Conservation (phyloP, 2,888 invertebrate species). For the Cerastis rubricosa region DNA sequence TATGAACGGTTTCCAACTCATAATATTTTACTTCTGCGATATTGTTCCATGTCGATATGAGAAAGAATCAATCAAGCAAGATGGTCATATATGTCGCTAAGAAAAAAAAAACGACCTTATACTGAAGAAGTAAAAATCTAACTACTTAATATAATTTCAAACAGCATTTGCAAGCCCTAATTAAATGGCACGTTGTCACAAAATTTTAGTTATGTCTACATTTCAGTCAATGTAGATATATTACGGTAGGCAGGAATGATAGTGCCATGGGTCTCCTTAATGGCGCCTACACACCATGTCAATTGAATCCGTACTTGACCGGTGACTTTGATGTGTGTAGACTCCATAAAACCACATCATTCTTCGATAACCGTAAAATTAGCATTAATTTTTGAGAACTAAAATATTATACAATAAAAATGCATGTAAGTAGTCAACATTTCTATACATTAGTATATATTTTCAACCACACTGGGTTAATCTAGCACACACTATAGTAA, state of each 20-base stretch:
- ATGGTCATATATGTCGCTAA: background rate
- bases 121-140: background rate
- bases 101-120: background rate
- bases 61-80: background rate
- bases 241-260: slow-evolving; percentile 19
- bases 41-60: background rate
- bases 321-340: background rate
- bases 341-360: background rate
- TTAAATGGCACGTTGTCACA: slow-evolving; percentile 57
- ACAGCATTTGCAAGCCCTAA: slow-evolving; percentile 40
- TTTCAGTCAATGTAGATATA: slow-evolving; percentile 51
- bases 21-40: background rate
- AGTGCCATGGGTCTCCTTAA: background rate
- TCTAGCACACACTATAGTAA: slow-evolving; percentile 40
- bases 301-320: background rate
- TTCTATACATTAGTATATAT: slow-evolving; percentile 41
- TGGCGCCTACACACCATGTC: background rate
- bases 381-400: background rate
- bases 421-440: slow-evolving; percentile 36
- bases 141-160: background rate
- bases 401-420: slow-evolving; percentile 39
- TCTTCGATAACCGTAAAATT: background rate
- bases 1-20: background rate
- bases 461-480: slow-evolving; percentile 34
- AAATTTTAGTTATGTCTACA: slow-evolving; percentile 36